Conservation (phyloP, 2,888 invertebrate genomes). For the Melanargia galathea region DNA sequence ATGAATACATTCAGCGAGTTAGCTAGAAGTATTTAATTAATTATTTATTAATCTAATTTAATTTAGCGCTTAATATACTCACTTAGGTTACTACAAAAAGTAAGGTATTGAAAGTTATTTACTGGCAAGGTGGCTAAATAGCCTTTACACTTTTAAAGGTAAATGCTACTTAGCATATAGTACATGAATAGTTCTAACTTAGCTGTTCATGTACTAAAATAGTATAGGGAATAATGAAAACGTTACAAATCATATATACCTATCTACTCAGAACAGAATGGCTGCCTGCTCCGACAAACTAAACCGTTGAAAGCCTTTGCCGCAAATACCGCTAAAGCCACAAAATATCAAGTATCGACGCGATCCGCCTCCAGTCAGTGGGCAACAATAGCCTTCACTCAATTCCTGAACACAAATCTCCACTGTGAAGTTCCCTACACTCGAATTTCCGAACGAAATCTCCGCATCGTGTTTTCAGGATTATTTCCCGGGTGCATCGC, state of each 20-base stretch:
- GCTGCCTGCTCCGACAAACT: conserved; percentile 8
- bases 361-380: conserved; percentile 52
- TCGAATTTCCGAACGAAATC: conserved; percentile 60
- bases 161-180: too few species aligned
- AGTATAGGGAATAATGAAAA: background rate
- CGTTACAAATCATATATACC: background rate
- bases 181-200: background rate
- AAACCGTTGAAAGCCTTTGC: conserved; percentile 18
- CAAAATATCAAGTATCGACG: conserved; percentile 43
- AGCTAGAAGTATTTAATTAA: too few species aligned
- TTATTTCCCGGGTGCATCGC: conserved; percentile 51
- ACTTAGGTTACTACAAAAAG: too few species aligned
- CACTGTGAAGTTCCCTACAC: conserved; percentile 58
- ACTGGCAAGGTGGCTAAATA: too few species aligned
- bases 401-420: conserved; percentile 71
- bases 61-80: too few species aligned
- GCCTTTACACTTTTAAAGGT: too few species aligned
- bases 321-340: conserved; percentile 22
- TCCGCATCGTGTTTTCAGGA: conserved; percentile 63
- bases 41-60: too few species aligned
- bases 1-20: too few species aligned
- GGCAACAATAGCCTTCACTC: conserved; percentile 68
- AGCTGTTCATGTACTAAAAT: background rate
- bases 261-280: background rate
- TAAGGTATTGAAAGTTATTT: too few species aligned